These are phyloP conservation scores for Phalanger gymnotis DNA, from an alignment of 2,797 vertebrate species.

Conservation along the genomic window DNA sequence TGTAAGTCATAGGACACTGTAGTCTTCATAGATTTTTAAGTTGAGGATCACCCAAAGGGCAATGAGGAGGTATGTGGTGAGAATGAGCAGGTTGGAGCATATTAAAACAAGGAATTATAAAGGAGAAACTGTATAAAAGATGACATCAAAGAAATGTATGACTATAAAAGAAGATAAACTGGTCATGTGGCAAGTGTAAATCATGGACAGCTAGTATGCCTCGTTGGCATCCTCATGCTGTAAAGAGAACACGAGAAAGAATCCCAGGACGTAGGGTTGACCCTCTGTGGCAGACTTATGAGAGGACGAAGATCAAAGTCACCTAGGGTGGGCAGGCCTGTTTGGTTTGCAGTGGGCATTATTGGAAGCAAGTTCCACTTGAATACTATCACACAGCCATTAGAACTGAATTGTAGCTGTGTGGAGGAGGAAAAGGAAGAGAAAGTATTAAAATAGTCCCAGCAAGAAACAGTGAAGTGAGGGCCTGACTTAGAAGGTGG, in stretches of 20 bases:
- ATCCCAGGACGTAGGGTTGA: neutral
- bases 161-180: neutral
- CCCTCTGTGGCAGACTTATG: neutral
- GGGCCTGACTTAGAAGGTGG: neutral
- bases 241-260: neutral
- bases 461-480: neutral
- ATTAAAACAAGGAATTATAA: neutral
- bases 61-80: neutral
- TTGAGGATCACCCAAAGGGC: neutral
- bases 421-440: neutral
- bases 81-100: neutral
- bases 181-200: neutral
- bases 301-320: neutral
- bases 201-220: neutral
- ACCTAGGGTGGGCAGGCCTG: neutral
- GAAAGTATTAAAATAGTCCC: neutral
- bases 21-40: neutral
- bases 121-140: neutral
- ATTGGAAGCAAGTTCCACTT: neutral
- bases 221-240: neutral
- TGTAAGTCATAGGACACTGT: neutral
- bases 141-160: neutral
- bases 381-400: neutral
- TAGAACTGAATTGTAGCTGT: neutral
- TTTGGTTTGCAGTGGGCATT: neutral